A percentile compares a stretch with the other conserved stretches of the same genome.
These are phyloP conservation scores for Drosophila rhopaloa DNA, from an alignment of 1,140 invertebrate genomes.

Conservation along the genomic window DNA sequence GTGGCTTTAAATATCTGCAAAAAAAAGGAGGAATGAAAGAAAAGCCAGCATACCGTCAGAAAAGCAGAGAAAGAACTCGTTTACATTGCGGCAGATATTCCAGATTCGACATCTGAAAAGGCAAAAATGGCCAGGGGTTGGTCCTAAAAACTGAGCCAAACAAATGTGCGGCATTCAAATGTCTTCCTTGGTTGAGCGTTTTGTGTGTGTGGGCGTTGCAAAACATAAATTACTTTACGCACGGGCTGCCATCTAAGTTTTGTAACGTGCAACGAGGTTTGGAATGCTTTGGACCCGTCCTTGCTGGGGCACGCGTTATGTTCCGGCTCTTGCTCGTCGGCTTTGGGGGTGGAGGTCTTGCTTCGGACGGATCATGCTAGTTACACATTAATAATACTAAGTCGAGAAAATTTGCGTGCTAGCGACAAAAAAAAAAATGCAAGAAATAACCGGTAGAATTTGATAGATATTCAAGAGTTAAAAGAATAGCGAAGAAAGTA, in stretches of 20 bases:
- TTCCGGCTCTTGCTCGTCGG: too few species aligned
- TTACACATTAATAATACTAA: too few species aligned
- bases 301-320: too few species aligned
- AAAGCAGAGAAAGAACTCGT: constrained; percentile 36
- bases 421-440: too few species aligned
- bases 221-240: constrained; percentile 73
- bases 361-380: too few species aligned
- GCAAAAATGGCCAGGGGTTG: constrained; percentile 16
- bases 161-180: constrained; percentile 74
- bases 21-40: constrained; percentile 6
- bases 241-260: constrained; percentile 47
- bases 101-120: constrained; percentile 63
- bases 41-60: constrained; percentile 19
- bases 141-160: constrained; percentile 35
- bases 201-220: constrained; percentile 52
- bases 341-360: too few species aligned
- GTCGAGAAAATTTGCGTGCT: too few species aligned
- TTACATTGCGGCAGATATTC: constrained; percentile 52
- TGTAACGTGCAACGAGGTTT: too few species aligned
- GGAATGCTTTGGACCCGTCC: too few species aligned
- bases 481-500: too few species aligned
- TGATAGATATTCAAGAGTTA: too few species aligned
- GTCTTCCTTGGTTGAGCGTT: constrained; percentile 59
- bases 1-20: constrained; percentile 66
- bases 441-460: too few species aligned